Evolutionary conservation across 1,140 invertebrate genomes (phyloP).

Genomic region (Brachionus manjavacas): DNA sequence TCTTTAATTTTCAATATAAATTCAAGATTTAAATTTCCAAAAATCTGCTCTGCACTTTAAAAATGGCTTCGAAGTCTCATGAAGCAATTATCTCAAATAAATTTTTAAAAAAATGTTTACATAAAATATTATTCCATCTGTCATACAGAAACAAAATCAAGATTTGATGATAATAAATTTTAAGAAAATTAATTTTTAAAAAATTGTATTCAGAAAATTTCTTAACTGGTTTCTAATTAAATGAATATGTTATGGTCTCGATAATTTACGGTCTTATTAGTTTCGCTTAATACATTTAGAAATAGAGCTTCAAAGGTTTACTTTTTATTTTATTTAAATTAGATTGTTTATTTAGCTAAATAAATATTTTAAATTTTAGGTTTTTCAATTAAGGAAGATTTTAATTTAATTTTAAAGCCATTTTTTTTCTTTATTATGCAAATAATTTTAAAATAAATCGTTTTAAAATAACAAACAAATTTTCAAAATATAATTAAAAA

Average conservation of each 20-base stretch:
- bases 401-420: not conserved
- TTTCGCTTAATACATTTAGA: not conserved
- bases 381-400: not conserved
- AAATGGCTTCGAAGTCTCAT: too few species aligned
- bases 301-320: not conserved
- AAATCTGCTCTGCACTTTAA: too few species aligned
- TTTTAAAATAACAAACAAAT: too few species aligned
- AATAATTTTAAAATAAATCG: too few species aligned
- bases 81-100: too few species aligned
- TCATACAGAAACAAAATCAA: too few species aligned
- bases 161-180: not conserved
- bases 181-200: not conserved
- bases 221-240: not conserved
- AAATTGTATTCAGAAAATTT: not conserved
- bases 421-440: not conserved
- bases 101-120: too few species aligned
- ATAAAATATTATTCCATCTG: too few species aligned
- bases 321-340: not conserved
- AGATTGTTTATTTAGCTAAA: not conserved
- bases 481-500: too few species aligned
- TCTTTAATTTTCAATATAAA: too few species aligned
- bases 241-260: not conserved
- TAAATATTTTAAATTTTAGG: not conserved
- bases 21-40: too few species aligned
- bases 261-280: not conserved